phyloP scores from a whole-genome alignment of 2,888 invertebrate species.

The Bombylius discolor region DNA sequence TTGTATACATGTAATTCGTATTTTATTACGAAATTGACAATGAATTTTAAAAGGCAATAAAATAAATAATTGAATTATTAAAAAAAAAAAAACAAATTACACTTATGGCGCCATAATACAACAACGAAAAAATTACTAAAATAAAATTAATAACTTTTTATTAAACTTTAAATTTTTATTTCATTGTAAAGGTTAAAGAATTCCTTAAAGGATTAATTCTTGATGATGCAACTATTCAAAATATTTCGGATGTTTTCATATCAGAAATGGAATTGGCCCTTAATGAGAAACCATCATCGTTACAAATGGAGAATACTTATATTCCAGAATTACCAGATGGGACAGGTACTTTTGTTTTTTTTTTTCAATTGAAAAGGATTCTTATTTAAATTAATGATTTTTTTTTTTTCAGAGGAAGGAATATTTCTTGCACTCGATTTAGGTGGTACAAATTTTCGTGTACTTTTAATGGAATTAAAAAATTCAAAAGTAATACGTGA shows the following conservation, averaged over 20 bases:
- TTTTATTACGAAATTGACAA: too few relatives aligned
- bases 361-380: too few relatives aligned
- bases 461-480: conserved; percentile 49
- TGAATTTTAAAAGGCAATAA: too few relatives aligned
- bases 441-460: conserved; percentile 70
- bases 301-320: conserved; percentile 68
- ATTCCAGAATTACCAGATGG: conserved; percentile 60
- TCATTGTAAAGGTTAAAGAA: conserved; percentile 18
- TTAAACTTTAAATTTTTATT: conserved; percentile 3
- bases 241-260: conserved; percentile 45
- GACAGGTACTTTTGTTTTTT: conserved; percentile 38
- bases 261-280: conserved; percentile 52
- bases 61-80: too few relatives aligned
- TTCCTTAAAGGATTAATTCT: conserved; percentile 21
- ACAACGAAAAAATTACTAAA: too few relatives aligned
- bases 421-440: conserved; percentile 64
- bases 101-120: too few relatives aligned
- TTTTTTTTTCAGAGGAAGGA: conserved; percentile 45
- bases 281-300: conserved; percentile 46
- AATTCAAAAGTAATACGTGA: conserved; percentile 44
- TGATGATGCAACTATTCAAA: conserved; percentile 34
- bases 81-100: too few relatives aligned
- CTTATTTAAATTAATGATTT: too few relatives aligned
- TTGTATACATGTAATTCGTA: too few relatives aligned
- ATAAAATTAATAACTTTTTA: not conserved